Evolutionary conservation across 2,113 vertebrate species (phyloP).

Genomic region (Microcebus tavaratra): DNA sequence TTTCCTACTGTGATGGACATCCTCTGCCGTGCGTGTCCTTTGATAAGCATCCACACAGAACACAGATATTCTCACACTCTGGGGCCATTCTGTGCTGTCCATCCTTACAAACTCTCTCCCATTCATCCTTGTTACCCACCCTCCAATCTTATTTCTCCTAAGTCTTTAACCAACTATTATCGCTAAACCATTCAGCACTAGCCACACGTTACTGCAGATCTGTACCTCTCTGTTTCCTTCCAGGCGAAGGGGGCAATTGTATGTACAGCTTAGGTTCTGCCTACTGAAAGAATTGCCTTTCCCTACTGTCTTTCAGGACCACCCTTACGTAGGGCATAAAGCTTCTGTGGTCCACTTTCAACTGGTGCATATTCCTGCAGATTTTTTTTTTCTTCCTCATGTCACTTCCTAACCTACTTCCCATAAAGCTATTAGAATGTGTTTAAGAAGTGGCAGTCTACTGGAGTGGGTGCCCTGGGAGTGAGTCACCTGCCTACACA

Average conservation of each 20-base stretch:
- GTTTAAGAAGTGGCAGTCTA: neutral
- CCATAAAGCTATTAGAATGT: neutral
- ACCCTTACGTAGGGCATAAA: neutral
- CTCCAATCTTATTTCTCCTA: neutral
- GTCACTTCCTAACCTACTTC: neutral
- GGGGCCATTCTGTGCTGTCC: neutral
- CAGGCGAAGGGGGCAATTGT: neutral
- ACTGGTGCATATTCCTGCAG: neutral
- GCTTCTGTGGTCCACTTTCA: neutral
- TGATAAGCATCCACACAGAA: neutral
- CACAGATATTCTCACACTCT: neutral
- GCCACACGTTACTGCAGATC: neutral
- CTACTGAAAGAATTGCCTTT: neutral
- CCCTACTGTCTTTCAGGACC: neutral
- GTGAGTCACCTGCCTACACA: neutral
- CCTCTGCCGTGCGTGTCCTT: neutral
- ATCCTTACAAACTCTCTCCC: neutral
- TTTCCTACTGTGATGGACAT: neutral
- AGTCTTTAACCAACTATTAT: neutral
- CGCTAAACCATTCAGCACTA: neutral
- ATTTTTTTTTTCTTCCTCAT: neutral
- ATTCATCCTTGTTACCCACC: neutral
- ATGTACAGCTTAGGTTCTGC: neutral
- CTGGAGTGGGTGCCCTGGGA: neutral
- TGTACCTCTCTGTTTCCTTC: neutral